Base-by-base conservation (phyloP, 2,797 vertebrate species). In the Peromyscus nudipes region DNA sequence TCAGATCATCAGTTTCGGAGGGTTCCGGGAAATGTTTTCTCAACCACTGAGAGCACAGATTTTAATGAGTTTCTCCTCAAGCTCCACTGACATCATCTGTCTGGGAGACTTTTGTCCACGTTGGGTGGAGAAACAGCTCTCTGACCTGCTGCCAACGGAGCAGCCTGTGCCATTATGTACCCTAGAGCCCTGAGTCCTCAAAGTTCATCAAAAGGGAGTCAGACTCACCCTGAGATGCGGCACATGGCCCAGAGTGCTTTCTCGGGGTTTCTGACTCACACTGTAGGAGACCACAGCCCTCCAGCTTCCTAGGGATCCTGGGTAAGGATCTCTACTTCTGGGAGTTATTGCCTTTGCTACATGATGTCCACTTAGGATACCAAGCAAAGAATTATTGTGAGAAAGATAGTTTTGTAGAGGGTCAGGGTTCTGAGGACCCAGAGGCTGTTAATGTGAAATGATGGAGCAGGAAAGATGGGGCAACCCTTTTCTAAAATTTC, bases 51-150 rank as follows among this genome's bases (percentile, higher is more conserved):
- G 75, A 96, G 40, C 23, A 81, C 57, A 95, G 84, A 83, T 77
- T 97, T 95, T 91, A 96, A 95, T 37, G 71, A 94, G 76, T 85
- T n/a, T 96, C 76, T 40, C 55, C 37, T 97, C 86, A 60, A 55
- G 76, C 40, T 96, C 55, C 83, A 87, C 79, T 96, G 97, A 97
- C 86, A 81, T 94, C 95, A 97, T 98, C 89, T 93, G 85, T 97
- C 95, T 97, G 82, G 21, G 83, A 92, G 40, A 52, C 69, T 96
- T 91, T 76, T 93, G 76, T 83, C 91, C 83, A 96, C 83, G 43
- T 11, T 92, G 89, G 60, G 46, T 91, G 82, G 91, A 92, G 95
- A 94, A 96, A 96, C 40, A 83, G 16, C 64, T 84, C 40, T 69
- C n/a, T 37, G 46, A 91, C 21, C 64, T 0, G 0, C 62, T 69